phyloP scores from a whole-genome alignment of 2,888 invertebrate species.

The Malacosoma neustria region DNA sequence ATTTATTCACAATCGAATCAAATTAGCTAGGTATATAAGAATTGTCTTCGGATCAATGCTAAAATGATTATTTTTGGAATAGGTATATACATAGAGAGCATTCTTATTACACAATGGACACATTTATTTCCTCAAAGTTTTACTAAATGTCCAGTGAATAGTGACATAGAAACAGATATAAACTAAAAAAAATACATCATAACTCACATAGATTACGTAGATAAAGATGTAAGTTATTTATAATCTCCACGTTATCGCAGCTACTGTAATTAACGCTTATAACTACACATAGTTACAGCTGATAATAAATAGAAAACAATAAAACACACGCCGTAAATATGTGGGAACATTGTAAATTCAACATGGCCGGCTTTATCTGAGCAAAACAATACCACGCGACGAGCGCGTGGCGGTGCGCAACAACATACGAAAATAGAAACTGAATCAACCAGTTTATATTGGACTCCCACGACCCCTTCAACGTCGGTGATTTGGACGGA shows the following conservation, averaged over 20 bases:
- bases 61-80: no score
- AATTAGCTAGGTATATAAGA: no score
- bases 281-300: conserved; percentile 37
- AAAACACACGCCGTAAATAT: conserved; percentile 52
- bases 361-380: conserved; percentile 36
- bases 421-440: conserved; percentile 54
- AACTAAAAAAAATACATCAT: no score
- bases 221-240: conserved; percentile 9
- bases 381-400: conserved; percentile 66
- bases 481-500: conserved; percentile 4
- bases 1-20: no score
- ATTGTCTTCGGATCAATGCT: no score
- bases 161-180: no score
- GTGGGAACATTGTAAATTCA: conserved; percentile 31
- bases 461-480: conserved; percentile 22
- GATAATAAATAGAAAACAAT: conserved; percentile 34
- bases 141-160: no score
- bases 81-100: no score
- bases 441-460: conserved; percentile 25
- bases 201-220: neutral
- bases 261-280: conserved; percentile 43
- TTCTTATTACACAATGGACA: no score
- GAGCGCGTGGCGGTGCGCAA: conserved; percentile 49
- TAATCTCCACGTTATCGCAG: conserved; percentile 19
- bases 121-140: no score